Conservation (phyloP, 2,888 invertebrate species). For the Polydrusus cervinus region DNA sequence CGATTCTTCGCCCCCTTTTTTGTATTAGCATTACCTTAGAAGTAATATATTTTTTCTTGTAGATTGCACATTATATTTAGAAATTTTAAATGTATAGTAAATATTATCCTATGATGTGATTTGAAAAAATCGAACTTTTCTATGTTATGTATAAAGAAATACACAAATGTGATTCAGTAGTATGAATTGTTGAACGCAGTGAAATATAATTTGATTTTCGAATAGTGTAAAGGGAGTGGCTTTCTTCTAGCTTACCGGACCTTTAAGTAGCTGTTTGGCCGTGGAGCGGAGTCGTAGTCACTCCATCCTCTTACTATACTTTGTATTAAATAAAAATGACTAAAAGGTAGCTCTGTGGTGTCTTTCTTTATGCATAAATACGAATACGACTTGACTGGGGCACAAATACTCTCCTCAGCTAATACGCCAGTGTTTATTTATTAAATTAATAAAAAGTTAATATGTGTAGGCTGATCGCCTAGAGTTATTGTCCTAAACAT, state of each 20-base stretch:
- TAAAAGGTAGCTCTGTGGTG: too few relatives aligned
- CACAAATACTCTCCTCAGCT: conserved; percentile 59
- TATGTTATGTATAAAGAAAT: conserved; percentile 35
- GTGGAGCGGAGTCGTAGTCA: not conserved
- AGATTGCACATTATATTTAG: conserved; percentile 66
- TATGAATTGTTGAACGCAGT: conserved; percentile 7
- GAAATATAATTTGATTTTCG: not conserved
- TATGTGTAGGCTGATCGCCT: conserved; percentile 47
- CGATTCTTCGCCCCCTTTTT: conserved; percentile 62
- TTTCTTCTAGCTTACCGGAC: not conserved
- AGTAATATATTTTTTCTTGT: conserved; percentile 63
- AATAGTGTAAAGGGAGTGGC: not conserved
- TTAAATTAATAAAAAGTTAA: conserved; percentile 49
- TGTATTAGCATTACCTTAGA: conserved; percentile 62
- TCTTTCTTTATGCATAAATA: conserved; percentile 41
- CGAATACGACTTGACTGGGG: conserved; percentile 60
- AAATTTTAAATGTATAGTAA: conserved; percentile 66
- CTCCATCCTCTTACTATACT: not conserved
- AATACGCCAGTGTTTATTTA: conserved; percentile 62
- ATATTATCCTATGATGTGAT: conserved; percentile 57
- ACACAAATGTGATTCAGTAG: not conserved
- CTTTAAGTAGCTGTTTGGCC: too few relatives aligned
- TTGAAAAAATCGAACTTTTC: conserved; percentile 37
- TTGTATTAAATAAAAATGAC: conserved; percentile 21
- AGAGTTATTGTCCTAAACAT: conserved; percentile 41